These are phyloP conservation scores for Apodemus speciosus DNA, from an alignment of 2,113 vertebrate species.

Conservation along the genomic window DNA sequence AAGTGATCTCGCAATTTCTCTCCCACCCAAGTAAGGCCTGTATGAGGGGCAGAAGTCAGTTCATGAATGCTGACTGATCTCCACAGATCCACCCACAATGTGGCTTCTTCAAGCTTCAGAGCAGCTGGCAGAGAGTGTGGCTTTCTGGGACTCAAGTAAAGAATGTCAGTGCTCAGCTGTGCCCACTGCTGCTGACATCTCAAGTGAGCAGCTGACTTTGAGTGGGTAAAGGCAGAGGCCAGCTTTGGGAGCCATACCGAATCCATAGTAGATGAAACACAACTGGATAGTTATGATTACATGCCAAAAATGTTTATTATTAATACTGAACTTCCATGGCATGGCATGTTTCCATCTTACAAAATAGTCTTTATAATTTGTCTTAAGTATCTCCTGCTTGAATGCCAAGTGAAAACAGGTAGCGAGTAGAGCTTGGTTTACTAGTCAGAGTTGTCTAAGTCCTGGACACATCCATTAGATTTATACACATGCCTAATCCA, in stretches of 20 bases:
- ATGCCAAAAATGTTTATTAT: background rate
- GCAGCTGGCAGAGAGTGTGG: background rate
- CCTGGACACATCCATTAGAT: background rate
- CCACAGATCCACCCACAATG: background rate
- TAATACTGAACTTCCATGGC: background rate
- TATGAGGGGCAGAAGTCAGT: background rate
- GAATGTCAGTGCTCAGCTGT: background rate
- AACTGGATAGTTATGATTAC: background rate
- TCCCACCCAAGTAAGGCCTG: accelerated
- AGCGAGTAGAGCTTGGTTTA: background rate
- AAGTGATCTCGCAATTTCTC: background rate
- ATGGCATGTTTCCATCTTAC: background rate
- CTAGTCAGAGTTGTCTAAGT: background rate
- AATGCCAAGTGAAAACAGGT: background rate
- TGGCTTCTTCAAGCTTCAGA: background rate
- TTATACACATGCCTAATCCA: background rate
- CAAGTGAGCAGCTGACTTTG: background rate
- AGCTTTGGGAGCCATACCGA: background rate
- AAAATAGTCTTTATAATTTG: background rate
- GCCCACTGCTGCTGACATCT: background rate
- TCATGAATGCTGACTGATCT: background rate
- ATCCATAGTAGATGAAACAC: too few species aligned
- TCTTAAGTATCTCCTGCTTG: background rate
- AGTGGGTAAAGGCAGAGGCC: background rate
- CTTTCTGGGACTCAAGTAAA: background rate